Conservation (phyloP, 1,140 invertebrate species). For the Drosophila sechellia region DNA sequence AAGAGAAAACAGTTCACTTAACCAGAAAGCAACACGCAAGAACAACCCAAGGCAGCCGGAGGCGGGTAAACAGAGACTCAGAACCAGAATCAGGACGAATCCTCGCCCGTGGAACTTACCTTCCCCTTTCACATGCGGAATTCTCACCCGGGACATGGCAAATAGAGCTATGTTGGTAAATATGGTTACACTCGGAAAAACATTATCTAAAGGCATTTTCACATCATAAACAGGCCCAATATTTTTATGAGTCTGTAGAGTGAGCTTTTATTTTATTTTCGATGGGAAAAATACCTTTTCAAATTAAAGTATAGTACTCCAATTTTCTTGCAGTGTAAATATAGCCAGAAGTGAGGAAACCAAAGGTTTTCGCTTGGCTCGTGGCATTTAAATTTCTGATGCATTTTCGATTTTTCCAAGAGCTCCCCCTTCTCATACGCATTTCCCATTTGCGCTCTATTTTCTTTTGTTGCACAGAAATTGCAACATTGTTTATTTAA, state of each 20-base stretch:
- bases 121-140: conserved; percentile 18
- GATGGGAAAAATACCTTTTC: too few relatives aligned
- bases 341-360: conserved; percentile 17
- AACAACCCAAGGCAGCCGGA: conserved; percentile 52
- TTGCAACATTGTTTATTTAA: conserved; percentile 78
- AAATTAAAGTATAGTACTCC: not conserved
- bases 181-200: conserved; percentile 22
- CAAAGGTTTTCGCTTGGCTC: conserved; percentile 23
- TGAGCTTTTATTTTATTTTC: too few relatives aligned
- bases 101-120: conserved; percentile 7
- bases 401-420: conserved; percentile 72
- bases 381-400: conserved; percentile 74
- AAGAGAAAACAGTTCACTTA: conserved; percentile 66
- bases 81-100: conserved; percentile 33
- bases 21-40: conserved; percentile 80
- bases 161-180: conserved; percentile 62
- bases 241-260: too few relatives aligned
- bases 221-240: not conserved
- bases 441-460: conserved; percentile 39
- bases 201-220: not conserved
- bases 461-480: conserved; percentile 66
- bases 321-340: conserved; percentile 6
- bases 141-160: conserved; percentile 66
- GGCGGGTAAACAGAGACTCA: conserved; percentile 57
- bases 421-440: conserved; percentile 25